Conservation (phyloP, 2,888 invertebrate species). For the Portevinia maculata region DNA sequence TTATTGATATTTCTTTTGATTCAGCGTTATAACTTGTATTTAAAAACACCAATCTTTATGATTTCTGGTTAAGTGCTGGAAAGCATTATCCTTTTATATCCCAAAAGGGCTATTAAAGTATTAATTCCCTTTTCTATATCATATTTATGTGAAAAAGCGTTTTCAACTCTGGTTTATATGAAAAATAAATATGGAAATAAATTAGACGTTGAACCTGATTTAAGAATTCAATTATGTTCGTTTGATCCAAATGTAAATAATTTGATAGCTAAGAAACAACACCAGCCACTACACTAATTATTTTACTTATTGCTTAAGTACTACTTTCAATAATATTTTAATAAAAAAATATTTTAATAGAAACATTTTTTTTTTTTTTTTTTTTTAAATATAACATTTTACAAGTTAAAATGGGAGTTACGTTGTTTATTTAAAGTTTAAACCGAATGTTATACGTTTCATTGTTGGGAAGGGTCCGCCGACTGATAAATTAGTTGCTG, state of each 20-base stretch:
- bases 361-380: constrained; percentile 3
- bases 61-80: constrained; percentile 29
- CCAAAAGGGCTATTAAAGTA: constrained; percentile 12
- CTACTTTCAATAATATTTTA: constrained; percentile 6
- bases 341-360: constrained; percentile 7
- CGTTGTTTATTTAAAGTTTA: constrained; percentile 16
- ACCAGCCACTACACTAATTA: constrained; percentile 17
- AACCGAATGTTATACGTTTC: constrained; percentile 9
- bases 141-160: constrained; percentile 10
- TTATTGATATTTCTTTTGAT: constrained; percentile 19
- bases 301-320: constrained; percentile 4
- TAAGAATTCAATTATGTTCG: constrained; percentile 13
- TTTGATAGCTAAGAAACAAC: constrained; percentile 23
- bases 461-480: constrained; percentile 11
- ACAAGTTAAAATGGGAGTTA: constrained; percentile 1
- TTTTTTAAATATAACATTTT: too few relatives aligned
- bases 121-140: constrained; percentile 9
- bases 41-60: constrained; percentile 20
- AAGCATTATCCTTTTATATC: constrained; percentile 23
- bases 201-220: too few relatives aligned
- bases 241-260: constrained; percentile 14
- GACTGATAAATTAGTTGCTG: constrained; percentile 19
- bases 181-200: neutral
- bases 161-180: neutral
- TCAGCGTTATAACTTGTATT: constrained; percentile 30